A percentile compares a stretch with the other conserved stretches of the same genome.
Conservation (phyloP, 2,888 invertebrate genomes). For the Aquatica leii region DNA sequence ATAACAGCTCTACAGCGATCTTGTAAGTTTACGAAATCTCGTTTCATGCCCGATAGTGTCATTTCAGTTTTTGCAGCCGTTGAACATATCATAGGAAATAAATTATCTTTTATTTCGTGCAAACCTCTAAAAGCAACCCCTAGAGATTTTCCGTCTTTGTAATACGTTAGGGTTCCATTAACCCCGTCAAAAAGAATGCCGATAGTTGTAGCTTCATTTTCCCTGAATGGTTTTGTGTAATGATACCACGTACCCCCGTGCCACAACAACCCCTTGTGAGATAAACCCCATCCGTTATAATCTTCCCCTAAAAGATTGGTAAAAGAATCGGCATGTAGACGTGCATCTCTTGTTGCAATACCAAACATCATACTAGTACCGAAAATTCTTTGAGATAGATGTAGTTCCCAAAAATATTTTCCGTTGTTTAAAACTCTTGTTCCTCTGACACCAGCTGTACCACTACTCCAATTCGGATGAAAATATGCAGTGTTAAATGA, state of each 20-base stretch:
- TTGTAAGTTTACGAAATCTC: constrained; percentile 73
- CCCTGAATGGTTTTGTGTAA: constrained; percentile 74
- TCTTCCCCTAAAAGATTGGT: constrained; percentile 77
- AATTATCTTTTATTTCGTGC: constrained; percentile 67
- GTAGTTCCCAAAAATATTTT: constrained; percentile 72
- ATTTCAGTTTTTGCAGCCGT: constrained; percentile 81
- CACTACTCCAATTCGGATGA: constrained; percentile 80
- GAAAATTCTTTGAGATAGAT: constrained; percentile 70
- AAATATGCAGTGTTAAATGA: constrained; percentile 70
- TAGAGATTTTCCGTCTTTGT: constrained; percentile 72
- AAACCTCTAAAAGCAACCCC: constrained; percentile 76
- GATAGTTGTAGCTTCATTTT: constrained; percentile 73
- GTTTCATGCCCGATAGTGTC: constrained; percentile 67
- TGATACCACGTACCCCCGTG: constrained; percentile 70
- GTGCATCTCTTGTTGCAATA: constrained; percentile 60
- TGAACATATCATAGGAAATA: constrained; percentile 75
- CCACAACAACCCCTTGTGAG: constrained; percentile 76
- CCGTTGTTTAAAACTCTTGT: constrained; percentile 71
- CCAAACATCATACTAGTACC: constrained; percentile 83
- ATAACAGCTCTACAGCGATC: constrained; percentile 73
- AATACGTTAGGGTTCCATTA: constrained; percentile 74
- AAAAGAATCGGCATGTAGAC: constrained; percentile 73
- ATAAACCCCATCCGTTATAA: constrained; percentile 74
- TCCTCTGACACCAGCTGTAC: constrained; percentile 76
- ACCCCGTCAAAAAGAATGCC: constrained; percentile 75